A percentile compares a stretch with the other conserved stretches of the same genome.
Conservation (phyloP, 2,888 invertebrate genomes). For the Leucozona laternaria region DNA sequence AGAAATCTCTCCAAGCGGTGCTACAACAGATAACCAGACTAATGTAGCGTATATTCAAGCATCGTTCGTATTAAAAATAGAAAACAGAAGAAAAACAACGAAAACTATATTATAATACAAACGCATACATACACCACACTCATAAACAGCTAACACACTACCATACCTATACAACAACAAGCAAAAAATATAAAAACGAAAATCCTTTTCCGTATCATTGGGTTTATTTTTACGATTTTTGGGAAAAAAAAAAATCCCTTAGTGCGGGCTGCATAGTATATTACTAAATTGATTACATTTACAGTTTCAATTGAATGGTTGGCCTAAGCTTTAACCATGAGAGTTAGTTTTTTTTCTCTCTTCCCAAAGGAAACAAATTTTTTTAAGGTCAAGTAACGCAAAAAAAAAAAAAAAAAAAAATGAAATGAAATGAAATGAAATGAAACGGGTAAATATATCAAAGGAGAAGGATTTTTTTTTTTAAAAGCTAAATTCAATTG, state of each 20-base stretch:
- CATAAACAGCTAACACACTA: background rate
- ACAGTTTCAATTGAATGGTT: slow-evolving; percentile 72
- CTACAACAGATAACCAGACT: slow-evolving; percentile 59
- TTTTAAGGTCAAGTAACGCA: slow-evolving; percentile 66
- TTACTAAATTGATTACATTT: slow-evolving; percentile 71
- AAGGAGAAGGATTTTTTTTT: slow-evolving; percentile 34
- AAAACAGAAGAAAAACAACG: slow-evolving; percentile 2
- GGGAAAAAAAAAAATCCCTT: slow-evolving; percentile 34
- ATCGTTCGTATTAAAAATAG: slow-evolving; percentile 55
- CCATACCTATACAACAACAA: background rate
- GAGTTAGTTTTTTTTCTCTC: background rate
- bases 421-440: background rate
- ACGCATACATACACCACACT: background rate
- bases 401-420: slow-evolving; percentile 9
- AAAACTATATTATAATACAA: background rate
- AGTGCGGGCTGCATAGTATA: slow-evolving; percentile 22
- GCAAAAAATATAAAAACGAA: slow-evolving; percentile 34
- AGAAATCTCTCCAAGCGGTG: slow-evolving; percentile 31
- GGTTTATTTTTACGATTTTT: slow-evolving; percentile 70
- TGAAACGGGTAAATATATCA: background rate
- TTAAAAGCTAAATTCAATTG: slow-evolving; percentile 58
- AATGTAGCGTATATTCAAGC: slow-evolving; percentile 59
- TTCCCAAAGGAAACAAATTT: slow-evolving; percentile 30
- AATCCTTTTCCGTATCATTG: slow-evolving; percentile 67
- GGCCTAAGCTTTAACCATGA: slow-evolving; percentile 24